Base-by-base conservation (phyloP, 1,140 invertebrate species). In the Bursaphelenchus mucronatus region DNA sequence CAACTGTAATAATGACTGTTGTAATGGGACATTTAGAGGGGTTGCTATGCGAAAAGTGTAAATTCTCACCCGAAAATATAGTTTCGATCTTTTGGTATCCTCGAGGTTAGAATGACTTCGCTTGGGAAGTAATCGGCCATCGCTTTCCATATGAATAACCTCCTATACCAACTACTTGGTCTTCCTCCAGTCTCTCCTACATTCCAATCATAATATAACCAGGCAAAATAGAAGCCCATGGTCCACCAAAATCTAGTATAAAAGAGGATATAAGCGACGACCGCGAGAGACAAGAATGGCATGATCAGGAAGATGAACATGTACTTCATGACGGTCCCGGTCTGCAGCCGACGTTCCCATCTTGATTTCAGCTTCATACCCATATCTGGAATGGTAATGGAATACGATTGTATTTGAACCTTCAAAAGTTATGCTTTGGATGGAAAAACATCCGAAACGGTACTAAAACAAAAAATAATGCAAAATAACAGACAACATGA, bases 1-100 rank as follows among this genome's bases (percentile, higher is more conserved):
- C 30, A 95, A 84, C 77, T 95, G 95, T 17, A 53, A 15, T 21
- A 15, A 2, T 17, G 8, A 13, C 13, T 59, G 13, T 59, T n/a
- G 30, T 17, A 61, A 30, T 30, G 30, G 30, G 30, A 30, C 1
- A 30, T 30, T 30, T 30, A 30, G 30, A 30, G 30, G 30, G 30
- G 1, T 30, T 30, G 30, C 30, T 30, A 30, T 30, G 30, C 30
- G 30, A 30, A 30, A 30, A 30, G 13, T 61, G 21, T 1, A 61
- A 63, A 55, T 3, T 21, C n/a, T 58, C 21, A 71, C 54, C 52
- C 62, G 43, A 63, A 70, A 66, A 84, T 78, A 57, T 84, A 85
- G 55, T 84, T 83, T 63, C 82, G 78, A 17, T 75, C 69, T 8
- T 82, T 81, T 58, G 83, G 74, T 21, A 85, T 68, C 8, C 84